Conservation (phyloP, 2,888 invertebrate genomes). For the Callinectes sapidus region DNA sequence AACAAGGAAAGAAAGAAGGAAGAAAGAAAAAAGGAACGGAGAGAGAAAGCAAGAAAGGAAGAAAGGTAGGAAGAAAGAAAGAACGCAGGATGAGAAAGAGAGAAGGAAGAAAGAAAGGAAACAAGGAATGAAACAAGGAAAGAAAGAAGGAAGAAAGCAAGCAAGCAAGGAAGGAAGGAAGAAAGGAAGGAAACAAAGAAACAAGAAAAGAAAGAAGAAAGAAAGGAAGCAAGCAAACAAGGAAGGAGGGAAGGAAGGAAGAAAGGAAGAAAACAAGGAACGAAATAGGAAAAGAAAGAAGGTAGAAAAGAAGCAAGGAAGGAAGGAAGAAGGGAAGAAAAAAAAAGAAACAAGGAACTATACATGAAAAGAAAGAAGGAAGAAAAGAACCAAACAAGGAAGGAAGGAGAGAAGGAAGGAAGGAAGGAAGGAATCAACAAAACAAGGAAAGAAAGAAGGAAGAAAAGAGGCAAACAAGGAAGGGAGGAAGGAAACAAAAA, state of each 20-base stretch:
- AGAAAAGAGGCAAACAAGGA: neutral
- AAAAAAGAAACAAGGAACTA: neutral
- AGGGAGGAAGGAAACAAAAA: neutral
- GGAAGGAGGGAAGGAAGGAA: slow-evolving; percentile 2
- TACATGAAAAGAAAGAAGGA: too few relatives aligned
- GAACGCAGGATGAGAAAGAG: too few relatives aligned
- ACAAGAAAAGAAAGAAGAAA: neutral
- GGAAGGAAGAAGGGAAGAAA: neutral
- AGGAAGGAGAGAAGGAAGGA: neutral
- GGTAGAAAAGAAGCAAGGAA: neutral
- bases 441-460: neutral
- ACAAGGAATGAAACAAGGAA: neutral
- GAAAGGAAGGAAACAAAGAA: neutral
- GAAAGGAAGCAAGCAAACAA: neutral
- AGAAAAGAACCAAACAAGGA: neutral
- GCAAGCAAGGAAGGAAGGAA: neutral
- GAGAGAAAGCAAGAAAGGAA: neutral
- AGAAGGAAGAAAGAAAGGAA: neutral
- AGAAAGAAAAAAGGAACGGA: neutral
- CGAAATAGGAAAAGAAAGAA: neutral
- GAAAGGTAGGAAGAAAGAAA: too few relatives aligned
- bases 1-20: neutral
- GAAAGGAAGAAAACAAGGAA: neutral
- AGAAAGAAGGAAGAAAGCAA: neutral
- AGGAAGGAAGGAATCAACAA: neutral